Evolutionary conservation across 2,888 invertebrate species (phyloP).

Genomic region (Thalpophila matura): DNA sequence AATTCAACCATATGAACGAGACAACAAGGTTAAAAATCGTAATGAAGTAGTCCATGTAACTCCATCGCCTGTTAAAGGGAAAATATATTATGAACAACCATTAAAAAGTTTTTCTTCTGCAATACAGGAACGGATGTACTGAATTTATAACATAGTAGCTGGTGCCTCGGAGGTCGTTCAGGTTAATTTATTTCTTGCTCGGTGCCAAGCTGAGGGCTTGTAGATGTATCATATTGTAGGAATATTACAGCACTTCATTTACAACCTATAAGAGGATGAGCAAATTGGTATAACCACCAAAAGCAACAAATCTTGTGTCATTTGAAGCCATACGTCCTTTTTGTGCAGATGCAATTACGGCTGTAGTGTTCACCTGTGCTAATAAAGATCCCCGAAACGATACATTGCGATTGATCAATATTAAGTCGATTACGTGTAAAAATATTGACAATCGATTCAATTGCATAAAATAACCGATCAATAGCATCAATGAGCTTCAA

Average conservation of each 20-base stretch:
- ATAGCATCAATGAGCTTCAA: too few relatives aligned
- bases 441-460: too few relatives aligned
- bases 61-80: constrained; percentile 42
- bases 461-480: too few relatives aligned
- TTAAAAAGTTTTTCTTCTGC: constrained; percentile 66
- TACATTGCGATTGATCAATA: too few relatives aligned
- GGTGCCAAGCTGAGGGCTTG: constrained; percentile 1
- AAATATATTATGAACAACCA: constrained; percentile 63
- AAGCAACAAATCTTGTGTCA: too few relatives aligned
- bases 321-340: too few relatives aligned
- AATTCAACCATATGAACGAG: background rate
- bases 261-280: background rate
- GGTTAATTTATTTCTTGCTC: constrained; percentile 44
- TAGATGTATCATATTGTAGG: background rate
- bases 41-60: background rate
- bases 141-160: constrained; percentile 56
- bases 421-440: too few relatives aligned
- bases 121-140: constrained; percentile 58
- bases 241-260: background rate
- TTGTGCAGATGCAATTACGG: too few relatives aligned
- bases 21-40: constrained; percentile 15
- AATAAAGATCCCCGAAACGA: too few relatives aligned
- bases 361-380: too few relatives aligned
- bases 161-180: constrained; percentile 38
- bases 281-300: too few relatives aligned